Evolutionary conservation across 1,140 invertebrate species (phyloP).

Genomic region (Drosophila orosa): DNA sequence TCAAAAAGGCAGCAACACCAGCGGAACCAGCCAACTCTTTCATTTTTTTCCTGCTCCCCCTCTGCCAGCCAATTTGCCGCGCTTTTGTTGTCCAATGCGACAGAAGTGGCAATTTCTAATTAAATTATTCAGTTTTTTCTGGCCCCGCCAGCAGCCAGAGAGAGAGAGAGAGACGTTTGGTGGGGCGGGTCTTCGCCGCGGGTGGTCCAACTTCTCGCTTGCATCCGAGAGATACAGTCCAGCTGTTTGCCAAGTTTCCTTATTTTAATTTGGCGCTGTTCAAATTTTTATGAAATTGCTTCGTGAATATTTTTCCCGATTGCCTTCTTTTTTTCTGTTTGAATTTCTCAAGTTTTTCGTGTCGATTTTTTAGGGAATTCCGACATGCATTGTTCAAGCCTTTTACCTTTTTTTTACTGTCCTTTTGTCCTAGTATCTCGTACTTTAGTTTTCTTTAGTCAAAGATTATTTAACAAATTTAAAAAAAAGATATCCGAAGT

Average conservation of each 20-base stretch:
- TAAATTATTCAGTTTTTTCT: slow-evolving; percentile 76
- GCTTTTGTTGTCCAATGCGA: slow-evolving; percentile 79
- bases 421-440: background rate
- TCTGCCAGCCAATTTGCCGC: slow-evolving; percentile 68
- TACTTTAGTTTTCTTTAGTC: background rate
- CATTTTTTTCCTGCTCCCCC: background rate
- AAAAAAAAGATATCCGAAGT: background rate
- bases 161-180: slow-evolving; percentile 3
- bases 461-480: background rate
- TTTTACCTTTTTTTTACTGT: background rate
- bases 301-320: slow-evolving; percentile 31
- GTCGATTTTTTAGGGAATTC: background rate
- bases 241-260: slow-evolving; percentile 63
- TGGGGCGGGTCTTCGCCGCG: slow-evolving; percentile 19
- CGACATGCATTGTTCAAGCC: slow-evolving; percentile 2
- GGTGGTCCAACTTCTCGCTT: slow-evolving; percentile 41
- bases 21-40: slow-evolving; percentile 61
- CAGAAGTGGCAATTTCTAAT: slow-evolving; percentile 81
- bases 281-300: slow-evolving; percentile 49
- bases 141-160: slow-evolving; percentile 10
- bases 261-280: slow-evolving; percentile 58
- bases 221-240: slow-evolving; percentile 39
- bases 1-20: slow-evolving; percentile 51
- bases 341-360: slow-evolving; percentile 12
- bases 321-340: slow-evolving; percentile 4